phyloP scores from a whole-genome alignment of 2,888 invertebrate genomes.

The Cacoxenus indagator region DNA sequence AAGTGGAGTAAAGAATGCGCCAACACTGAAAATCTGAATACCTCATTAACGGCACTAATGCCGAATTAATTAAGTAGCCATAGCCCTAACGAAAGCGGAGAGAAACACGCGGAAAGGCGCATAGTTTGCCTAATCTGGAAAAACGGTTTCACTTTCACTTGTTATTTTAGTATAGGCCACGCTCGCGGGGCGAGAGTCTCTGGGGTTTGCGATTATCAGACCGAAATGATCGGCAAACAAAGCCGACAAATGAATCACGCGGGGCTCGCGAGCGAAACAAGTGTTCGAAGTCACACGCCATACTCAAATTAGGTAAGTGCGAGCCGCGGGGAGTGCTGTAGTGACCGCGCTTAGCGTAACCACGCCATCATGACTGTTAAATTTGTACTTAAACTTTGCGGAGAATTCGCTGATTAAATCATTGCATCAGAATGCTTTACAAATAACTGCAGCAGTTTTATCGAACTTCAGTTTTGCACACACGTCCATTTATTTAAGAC shows the following conservation, averaged over 20 bases:
- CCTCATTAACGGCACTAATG: conserved; percentile 36
- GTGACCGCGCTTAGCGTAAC: background rate
- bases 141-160: conserved; percentile 20
- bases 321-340: background rate
- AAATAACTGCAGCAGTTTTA: background rate
- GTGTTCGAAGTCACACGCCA: conserved; percentile 58
- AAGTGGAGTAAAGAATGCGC: conserved; percentile 16
- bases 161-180: conserved; percentile 9
- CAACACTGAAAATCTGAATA: conserved; percentile 1
- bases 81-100: background rate
- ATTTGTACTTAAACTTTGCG: background rate
- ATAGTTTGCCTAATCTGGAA: conserved; percentile 17
- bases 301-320: conserved; percentile 37
- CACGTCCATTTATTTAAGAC: conserved; percentile 11
- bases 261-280: conserved; percentile 40
- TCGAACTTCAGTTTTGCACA: background rate
- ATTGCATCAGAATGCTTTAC: background rate
- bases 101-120: background rate
- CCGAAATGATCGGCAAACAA: conserved; percentile 54
- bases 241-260: conserved; percentile 31
- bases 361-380: background rate
- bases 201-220: conserved; percentile 16
- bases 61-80: conserved; percentile 40
- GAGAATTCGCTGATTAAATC: background rate
- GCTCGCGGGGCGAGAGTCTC: background rate